Evolutionary conservation across 2,888 invertebrate species (phyloP).

Genomic region (Eupelmus urozonus): DNA sequence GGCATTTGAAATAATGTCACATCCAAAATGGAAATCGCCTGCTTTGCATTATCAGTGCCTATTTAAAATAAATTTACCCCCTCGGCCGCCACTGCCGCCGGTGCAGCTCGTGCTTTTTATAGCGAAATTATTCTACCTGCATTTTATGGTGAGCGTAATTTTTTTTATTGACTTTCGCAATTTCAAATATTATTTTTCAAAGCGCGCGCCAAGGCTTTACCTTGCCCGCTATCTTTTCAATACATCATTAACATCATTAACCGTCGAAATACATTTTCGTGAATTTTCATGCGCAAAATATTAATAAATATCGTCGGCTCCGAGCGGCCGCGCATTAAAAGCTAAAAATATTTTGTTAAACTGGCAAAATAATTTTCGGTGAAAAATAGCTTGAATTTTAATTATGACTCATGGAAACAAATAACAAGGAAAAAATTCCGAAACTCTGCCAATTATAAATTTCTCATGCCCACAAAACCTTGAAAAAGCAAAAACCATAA

Average conservation of each 20-base stretch:
- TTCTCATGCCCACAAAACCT: background rate
- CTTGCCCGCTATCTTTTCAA: too few relatives aligned
- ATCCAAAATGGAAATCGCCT: constrained; percentile 50
- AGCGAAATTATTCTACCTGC: constrained; percentile 25
- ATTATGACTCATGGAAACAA: constrained; percentile 26
- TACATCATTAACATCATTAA: background rate
- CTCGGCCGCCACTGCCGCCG: background rate
- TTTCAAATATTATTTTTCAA: constrained; percentile 18
- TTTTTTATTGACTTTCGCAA: constrained; percentile 31
- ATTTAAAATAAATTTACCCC: constrained; percentile 49
- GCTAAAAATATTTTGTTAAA: constrained; percentile 21
- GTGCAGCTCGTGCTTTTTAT: constrained; percentile 3
- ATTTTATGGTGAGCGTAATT: constrained; percentile 17
- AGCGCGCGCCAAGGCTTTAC: background rate
- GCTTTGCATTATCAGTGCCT: constrained; percentile 47
- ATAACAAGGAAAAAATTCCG: constrained; percentile 41
- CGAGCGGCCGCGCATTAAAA: background rate
- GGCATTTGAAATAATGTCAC: constrained; percentile 41
- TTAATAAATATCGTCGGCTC: background rate
- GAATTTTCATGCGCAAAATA: background rate
- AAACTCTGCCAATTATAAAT: constrained; percentile 45
- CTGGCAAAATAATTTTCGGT: constrained; percentile 1
- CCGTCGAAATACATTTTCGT: background rate
- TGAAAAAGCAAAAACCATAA: constrained; percentile 1
- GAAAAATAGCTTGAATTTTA: constrained; percentile 32